These are phyloP conservation scores for Leucopternis melanops DNA, from an alignment of 2,113 vertebrate species.

Conservation along the genomic window DNA sequence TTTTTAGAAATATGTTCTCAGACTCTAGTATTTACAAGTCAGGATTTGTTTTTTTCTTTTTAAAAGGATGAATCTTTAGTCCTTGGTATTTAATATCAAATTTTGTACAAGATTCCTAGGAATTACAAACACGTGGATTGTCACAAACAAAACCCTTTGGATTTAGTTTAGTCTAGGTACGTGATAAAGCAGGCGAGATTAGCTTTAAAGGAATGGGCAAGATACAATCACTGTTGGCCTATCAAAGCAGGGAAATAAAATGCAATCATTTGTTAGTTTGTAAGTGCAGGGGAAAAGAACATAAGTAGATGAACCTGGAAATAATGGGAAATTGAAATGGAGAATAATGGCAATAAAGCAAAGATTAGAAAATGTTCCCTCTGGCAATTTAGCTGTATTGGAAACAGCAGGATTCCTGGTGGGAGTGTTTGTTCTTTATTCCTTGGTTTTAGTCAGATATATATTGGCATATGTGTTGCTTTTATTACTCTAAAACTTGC, in stretches of 20 bases:
- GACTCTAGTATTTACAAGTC: slow-evolving; percentile 12
- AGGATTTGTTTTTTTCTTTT: slow-evolving; percentile 26
- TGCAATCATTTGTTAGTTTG: slow-evolving; percentile 51
- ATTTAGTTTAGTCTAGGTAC: slow-evolving; percentile 20
- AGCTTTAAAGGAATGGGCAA: slow-evolving; percentile 35
- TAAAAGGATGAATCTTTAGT: slow-evolving; percentile 27
- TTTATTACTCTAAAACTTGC: slow-evolving; percentile 69
- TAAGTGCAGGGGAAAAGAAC: slow-evolving; percentile 44
- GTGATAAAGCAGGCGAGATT: slow-evolving; percentile 13
- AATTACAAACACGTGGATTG: slow-evolving; percentile 25
- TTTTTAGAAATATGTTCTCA: slow-evolving; percentile 43
- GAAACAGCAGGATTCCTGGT: slow-evolving; percentile 58
- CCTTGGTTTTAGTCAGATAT: slow-evolving; percentile 59
- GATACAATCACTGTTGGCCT: slow-evolving; percentile 30
- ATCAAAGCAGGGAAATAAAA: slow-evolving; percentile 36
- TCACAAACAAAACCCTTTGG: slow-evolving; percentile 18
- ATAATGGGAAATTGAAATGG: slow-evolving; percentile 61
- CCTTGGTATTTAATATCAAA: slow-evolving; percentile 44
- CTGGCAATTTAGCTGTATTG: slow-evolving; percentile 65
- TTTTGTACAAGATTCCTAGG: slow-evolving; percentile 53
- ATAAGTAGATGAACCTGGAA: slow-evolving; percentile 49
- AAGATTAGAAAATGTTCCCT: slow-evolving; percentile 65
- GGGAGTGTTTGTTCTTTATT: slow-evolving; percentile 63
- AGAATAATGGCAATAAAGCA: slow-evolving; percentile 75
- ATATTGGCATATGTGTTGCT: slow-evolving; percentile 63